Evolutionary conservation across 2,113 vertebrate species (phyloP).

Genomic region (Andinoacara biseriatus): DNA sequence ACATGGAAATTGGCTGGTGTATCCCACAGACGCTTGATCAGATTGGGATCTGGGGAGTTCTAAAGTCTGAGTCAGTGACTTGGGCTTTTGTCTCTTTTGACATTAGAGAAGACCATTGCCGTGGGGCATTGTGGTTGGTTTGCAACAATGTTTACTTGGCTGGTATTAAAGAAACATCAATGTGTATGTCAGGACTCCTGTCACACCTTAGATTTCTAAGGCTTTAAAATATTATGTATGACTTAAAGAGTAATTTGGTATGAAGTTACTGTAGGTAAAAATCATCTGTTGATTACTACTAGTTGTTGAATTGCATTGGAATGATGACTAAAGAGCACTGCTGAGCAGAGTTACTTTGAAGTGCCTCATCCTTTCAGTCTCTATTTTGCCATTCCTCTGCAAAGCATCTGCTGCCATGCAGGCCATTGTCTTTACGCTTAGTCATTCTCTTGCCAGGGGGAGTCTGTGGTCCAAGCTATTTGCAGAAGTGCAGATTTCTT

Average conservation of each 20-base stretch:
- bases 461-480: slow-evolving; percentile 42
- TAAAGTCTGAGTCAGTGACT: no score
- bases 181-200: no score
- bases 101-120: no score
- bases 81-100: no score
- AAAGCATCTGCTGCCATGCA: slow-evolving; percentile 59
- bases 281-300: slow-evolving; percentile 55
- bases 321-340: slow-evolving; percentile 61
- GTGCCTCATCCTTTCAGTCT: slow-evolving; percentile 32
- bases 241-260: slow-evolving; percentile 45
- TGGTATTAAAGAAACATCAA: no score
- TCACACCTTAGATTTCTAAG: no score
- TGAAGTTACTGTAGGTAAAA: slow-evolving; percentile 36
- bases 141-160: no score
- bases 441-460: slow-evolving; percentile 54
- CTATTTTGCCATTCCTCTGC: slow-evolving; percentile 45
- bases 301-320: slow-evolving; percentile 49
- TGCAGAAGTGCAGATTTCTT: slow-evolving; percentile 44
- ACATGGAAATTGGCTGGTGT: no score
- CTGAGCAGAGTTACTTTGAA: slow-evolving; percentile 35
- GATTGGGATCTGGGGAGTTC: no score
- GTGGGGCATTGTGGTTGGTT: no score
- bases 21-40: no score
- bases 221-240: not conserved
- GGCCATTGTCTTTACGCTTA: slow-evolving; percentile 65